A percentile compares a stretch with the other conserved stretches of the same genome.
Evolutionary conservation across 2,113 vertebrate genomes (phyloP).

Genomic region (Saiga tatarica): DNA sequence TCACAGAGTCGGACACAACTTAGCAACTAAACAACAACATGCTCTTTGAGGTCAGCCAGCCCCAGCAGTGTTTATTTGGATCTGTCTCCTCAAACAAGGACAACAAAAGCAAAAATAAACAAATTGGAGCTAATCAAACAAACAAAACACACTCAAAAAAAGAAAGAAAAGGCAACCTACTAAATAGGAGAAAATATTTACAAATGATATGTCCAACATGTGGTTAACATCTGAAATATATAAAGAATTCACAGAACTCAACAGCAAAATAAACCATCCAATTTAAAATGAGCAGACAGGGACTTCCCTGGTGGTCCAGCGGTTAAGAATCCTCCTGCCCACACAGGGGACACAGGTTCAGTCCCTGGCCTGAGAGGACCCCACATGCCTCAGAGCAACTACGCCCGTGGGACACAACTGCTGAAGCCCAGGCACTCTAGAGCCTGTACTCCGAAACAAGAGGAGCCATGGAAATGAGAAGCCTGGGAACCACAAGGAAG

Average conservation of each 20-base stretch:
- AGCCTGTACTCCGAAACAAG: background rate
- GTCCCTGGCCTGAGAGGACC: background rate
- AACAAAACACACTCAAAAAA: background rate
- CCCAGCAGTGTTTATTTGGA: background rate
- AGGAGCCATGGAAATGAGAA: background rate
- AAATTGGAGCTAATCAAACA: background rate
- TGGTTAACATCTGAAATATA: background rate
- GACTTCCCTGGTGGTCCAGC: background rate
- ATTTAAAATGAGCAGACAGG: background rate
- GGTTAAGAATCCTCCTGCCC: background rate
- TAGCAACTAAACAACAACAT: background rate
- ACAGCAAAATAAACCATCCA: background rate
- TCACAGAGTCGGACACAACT: background rate
- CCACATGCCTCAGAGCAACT: background rate
- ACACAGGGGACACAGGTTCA: background rate
- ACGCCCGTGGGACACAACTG: background rate
- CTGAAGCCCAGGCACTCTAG: background rate
- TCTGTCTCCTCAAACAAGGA: background rate
- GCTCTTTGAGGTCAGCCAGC: background rate
- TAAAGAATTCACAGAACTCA: background rate
- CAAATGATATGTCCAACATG: background rate
- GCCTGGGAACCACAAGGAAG: background rate
- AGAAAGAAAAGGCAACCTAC: background rate
- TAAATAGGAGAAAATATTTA: background rate
- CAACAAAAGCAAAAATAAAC: background rate